A percentile compares a stretch with the other conserved stretches of the same genome.
phyloP scores from a whole-genome alignment of 2,113 vertebrate species.

The Bambusicola thoracicus region DNA sequence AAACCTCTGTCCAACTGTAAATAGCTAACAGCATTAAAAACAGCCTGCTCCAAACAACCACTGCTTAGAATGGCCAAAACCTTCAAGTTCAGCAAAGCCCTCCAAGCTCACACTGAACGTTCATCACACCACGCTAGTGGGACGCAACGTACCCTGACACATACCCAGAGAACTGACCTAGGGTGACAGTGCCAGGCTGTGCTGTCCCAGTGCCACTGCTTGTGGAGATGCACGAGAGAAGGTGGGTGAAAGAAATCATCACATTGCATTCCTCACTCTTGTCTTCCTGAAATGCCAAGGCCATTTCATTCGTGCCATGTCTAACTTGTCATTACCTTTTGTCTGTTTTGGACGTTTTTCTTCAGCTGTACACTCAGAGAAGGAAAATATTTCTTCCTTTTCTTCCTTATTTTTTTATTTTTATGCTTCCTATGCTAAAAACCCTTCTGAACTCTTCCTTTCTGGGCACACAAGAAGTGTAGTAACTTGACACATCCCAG shows the following conservation, averaged over 20 bases:
- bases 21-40: not conserved
- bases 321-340: constrained; percentile 62
- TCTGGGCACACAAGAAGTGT: constrained; percentile 70
- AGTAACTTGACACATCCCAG: constrained; percentile 68
- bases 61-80: not conserved
- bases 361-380: constrained; percentile 42
- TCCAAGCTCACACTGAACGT: fast-evolving
- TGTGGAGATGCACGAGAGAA: not conserved
- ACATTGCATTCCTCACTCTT: not conserved
- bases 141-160: not conserved
- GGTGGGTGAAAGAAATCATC: not conserved
- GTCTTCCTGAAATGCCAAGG: constrained; percentile 65
- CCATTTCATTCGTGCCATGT: constrained; percentile 18
- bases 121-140: fast-evolving
- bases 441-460: constrained; percentile 67
- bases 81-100: not conserved
- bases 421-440: constrained; percentile 64
- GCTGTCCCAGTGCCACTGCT: not conserved
- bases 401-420: not conserved
- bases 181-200: not conserved
- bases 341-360: constrained; percentile 42
- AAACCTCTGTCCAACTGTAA: not conserved
- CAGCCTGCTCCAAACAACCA: not conserved
- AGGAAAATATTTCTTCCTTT: not conserved
- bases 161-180: not conserved